phyloP scores from a whole-genome alignment of 2,797 vertebrate species.

The Coranthus polyacanthus region DNA sequence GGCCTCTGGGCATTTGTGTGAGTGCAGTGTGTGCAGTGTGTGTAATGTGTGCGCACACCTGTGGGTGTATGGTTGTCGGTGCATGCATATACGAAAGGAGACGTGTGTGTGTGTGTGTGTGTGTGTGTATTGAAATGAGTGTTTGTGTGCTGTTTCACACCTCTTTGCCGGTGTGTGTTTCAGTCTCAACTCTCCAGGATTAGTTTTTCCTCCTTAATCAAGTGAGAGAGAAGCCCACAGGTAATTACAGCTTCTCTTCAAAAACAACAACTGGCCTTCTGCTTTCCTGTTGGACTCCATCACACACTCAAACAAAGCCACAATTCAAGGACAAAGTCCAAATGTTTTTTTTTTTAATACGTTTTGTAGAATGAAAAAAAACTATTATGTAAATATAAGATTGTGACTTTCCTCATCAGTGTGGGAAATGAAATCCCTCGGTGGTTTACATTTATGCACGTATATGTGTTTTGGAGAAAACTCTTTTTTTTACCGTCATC shows the following conservation, averaged over 20 bases:
- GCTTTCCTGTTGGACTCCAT: slow-evolving; percentile 58
- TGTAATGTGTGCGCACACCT: slow-evolving; percentile 17
- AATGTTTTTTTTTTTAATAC: too few species aligned
- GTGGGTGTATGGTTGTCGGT: slow-evolving; percentile 23
- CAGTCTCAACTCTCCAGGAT: slow-evolving; percentile 69
- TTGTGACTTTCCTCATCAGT: too few species aligned
- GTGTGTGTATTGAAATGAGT: slow-evolving; percentile 30
- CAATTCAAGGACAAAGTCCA: slow-evolving; percentile 45
- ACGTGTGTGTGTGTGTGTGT: slow-evolving; percentile 6
- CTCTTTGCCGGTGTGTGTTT: slow-evolving; percentile 64
- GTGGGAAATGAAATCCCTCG: too few species aligned
- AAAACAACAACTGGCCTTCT: slow-evolving; percentile 65
- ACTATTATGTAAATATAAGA: too few species aligned
- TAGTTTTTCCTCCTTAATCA: slow-evolving; percentile 80
- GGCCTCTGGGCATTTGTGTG: slow-evolving; percentile 68
- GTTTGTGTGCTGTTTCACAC: slow-evolving; percentile 16
- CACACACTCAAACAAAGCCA: slow-evolving; percentile 48
- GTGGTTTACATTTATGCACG: too few species aligned
- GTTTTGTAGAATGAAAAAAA: neutral
- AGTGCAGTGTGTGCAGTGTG: slow-evolving; percentile 32
- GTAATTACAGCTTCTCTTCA: slow-evolving; percentile 74
- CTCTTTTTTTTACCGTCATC: too few species aligned
- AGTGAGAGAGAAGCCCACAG: slow-evolving; percentile 73
- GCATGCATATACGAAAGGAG: neutral
- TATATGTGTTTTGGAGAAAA: too few species aligned